phyloP scores from a whole-genome alignment of 2,113 vertebrate species.

The Bos javanicus region DNA sequence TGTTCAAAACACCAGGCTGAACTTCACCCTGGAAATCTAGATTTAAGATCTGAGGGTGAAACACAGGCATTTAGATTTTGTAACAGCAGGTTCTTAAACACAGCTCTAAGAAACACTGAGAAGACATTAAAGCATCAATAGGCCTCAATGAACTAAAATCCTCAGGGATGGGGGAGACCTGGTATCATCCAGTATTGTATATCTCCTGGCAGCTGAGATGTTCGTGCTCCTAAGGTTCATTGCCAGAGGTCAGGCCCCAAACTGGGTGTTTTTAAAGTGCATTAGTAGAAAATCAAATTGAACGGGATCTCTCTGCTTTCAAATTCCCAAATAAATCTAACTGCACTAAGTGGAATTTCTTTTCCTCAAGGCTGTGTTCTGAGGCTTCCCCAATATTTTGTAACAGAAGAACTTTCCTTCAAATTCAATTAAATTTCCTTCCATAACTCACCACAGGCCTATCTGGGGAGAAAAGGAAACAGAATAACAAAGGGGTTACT shows the following conservation, averaged over 20 bases:
- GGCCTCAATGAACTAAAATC: background rate
- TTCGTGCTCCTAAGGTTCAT: background rate
- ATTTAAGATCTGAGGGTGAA: background rate
- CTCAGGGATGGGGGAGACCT: background rate
- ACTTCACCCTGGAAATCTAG: background rate
- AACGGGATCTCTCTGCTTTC: background rate
- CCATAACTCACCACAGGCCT: background rate
- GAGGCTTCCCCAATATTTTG: background rate
- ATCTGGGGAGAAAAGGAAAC: background rate
- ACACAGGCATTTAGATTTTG: background rate
- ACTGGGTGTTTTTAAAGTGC: background rate
- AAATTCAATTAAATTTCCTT: constrained; percentile 5
- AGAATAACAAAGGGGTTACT: background rate
- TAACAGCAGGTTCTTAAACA: background rate
- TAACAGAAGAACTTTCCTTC: background rate
- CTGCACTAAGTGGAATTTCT: background rate
- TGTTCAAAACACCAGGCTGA: background rate
- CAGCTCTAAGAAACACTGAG: background rate
- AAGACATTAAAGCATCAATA: background rate
- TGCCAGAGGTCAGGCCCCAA: background rate
- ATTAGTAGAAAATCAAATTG: background rate
- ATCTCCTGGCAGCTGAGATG: background rate
- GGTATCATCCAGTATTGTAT: background rate
- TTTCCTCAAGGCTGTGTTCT: background rate
- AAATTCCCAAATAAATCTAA: background rate